These are phyloP conservation scores for Stenchaetothrips biformis DNA, from an alignment of 2,888 invertebrate species.

Conservation along the genomic window DNA sequence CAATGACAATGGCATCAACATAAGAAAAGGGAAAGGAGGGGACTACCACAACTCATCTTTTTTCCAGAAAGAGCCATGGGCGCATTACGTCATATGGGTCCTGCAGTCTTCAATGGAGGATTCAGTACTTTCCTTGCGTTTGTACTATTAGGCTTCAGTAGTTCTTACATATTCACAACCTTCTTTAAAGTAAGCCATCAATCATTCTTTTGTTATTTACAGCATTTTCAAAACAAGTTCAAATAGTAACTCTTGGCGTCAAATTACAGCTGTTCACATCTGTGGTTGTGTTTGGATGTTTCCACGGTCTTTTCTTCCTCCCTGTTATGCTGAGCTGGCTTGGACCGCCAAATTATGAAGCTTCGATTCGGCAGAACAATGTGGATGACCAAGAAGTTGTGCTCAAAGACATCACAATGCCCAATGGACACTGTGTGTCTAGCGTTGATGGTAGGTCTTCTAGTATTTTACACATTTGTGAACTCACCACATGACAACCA, in stretches of 20 bases:
- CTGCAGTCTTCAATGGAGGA: constrained; percentile 72
- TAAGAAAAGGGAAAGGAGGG: no score
- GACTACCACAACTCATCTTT: background rate
- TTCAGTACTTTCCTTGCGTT: constrained; percentile 71
- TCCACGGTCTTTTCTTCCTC: constrained; percentile 68
- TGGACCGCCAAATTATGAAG: constrained; percentile 53
- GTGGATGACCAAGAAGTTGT: background rate
- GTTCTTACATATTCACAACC: constrained; percentile 69
- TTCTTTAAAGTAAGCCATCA: constrained; percentile 57
- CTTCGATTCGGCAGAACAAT: background rate
- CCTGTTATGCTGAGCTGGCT: constrained; percentile 69
- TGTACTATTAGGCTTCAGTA: constrained; percentile 63
- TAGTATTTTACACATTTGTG: background rate
- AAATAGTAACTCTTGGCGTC: constrained; percentile 28
- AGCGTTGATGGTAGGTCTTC: background rate
- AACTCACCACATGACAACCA: background rate
- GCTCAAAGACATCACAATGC: background rate
- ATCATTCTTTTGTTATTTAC: background rate
- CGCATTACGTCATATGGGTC: constrained; percentile 67
- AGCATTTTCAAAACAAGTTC: background rate
- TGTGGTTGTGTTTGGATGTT: constrained; percentile 72
- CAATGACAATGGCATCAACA: background rate
- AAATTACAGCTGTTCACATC: constrained; percentile 65
- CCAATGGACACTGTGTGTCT: background rate
- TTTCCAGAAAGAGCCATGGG: constrained; percentile 51